Conservation (phyloP, 2,888 invertebrate species). For the Nyleta sp. region DNA sequence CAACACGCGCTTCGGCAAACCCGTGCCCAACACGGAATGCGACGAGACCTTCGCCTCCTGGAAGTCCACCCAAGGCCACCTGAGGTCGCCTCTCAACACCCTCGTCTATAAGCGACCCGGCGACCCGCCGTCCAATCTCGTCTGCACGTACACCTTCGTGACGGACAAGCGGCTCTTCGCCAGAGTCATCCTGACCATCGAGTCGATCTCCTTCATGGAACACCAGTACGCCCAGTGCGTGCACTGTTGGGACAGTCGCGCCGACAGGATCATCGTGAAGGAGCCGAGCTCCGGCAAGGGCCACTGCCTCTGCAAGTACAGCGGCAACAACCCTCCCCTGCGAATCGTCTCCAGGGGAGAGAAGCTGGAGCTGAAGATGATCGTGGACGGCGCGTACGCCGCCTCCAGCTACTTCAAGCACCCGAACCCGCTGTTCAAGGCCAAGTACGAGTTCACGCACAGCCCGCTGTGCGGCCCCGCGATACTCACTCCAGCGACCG, state of each 20-base stretch:
- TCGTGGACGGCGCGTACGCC: constrained; percentile 93
- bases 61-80: constrained; percentile 89
- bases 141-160: constrained; percentile 92
- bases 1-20: constrained; percentile 93
- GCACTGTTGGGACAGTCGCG: constrained; percentile 92
- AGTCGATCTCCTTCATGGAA: constrained; percentile 90
- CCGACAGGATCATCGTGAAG: constrained; percentile 92
- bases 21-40: constrained; percentile 91
- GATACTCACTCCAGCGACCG: constrained; percentile 89
- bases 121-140: constrained; percentile 88
- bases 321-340: constrained; percentile 85
- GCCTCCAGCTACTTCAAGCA: constrained; percentile 95
- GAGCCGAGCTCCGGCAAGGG: constrained; percentile 88
- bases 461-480: constrained; percentile 94
- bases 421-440: constrained; percentile 92
- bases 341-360: constrained; percentile 91
- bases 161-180: constrained; percentile 92
- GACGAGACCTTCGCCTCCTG: constrained; percentile 95
- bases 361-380: constrained; percentile 90
- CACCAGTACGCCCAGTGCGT: constrained; percentile 87
- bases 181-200: constrained; percentile 90
- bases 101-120: constrained; percentile 92
- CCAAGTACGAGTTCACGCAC: constrained; percentile 94
- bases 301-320: constrained; percentile 87
- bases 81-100: constrained; percentile 93